These are phyloP conservation scores for Takifugu ocellatus DNA, from an alignment of 2,797 vertebrate species.

Conservation along the genomic window DNA sequence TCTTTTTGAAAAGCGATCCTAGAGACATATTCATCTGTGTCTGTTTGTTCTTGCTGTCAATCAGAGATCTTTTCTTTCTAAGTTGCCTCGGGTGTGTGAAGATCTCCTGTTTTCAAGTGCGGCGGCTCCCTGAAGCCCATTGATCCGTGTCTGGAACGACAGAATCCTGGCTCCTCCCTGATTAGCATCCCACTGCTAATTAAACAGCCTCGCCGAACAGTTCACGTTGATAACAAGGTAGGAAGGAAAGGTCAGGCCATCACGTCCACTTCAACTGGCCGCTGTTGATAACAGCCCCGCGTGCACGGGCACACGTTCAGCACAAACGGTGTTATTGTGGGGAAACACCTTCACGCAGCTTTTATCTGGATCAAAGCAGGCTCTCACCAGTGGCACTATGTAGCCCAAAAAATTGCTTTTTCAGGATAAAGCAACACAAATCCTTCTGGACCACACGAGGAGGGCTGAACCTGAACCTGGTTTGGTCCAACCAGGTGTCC, in stretches of 20 bases:
- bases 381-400: too few relatives aligned
- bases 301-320: constrained; percentile 22
- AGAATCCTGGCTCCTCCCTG: constrained; percentile 47
- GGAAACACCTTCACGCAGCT: too few relatives aligned
- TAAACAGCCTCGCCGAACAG: constrained; percentile 67
- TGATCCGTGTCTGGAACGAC: constrained; percentile 45
- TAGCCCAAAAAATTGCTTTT: too few relatives aligned
- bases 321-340: neutral
- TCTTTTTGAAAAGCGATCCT: too few relatives aligned
- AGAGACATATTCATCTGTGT: too few relatives aligned
- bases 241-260: constrained; percentile 64
- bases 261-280: constrained; percentile 41
- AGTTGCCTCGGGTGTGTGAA: constrained; percentile 6
- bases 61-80: neutral
- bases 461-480: too few relatives aligned
- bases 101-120: constrained; percentile 32
- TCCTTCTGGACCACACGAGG: too few relatives aligned
- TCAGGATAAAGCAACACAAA: too few relatives aligned
- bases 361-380: too few relatives aligned
- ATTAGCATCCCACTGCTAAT: constrained; percentile 63
- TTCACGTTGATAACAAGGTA: constrained; percentile 58
- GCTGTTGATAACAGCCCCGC: constrained; percentile 42
- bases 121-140: constrained; percentile 59
- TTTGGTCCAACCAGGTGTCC: too few relatives aligned
- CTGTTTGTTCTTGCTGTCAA: neutral